Evolutionary conservation across 1,140 invertebrate species (phyloP), one percentile per base, ranked within the genome.

Genomic region (Limonius californicus): DNA sequence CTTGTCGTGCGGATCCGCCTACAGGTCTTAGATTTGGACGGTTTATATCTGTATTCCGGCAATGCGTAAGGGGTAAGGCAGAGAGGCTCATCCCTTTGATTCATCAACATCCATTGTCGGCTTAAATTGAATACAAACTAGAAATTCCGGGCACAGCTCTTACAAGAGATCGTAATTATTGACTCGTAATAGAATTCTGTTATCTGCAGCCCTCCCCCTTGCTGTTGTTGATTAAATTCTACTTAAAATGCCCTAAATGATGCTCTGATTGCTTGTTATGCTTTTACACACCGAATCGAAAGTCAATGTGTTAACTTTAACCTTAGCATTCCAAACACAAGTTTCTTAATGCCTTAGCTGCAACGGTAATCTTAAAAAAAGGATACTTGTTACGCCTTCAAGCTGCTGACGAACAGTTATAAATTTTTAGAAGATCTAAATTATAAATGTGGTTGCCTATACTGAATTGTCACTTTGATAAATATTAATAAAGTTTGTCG

Each of bases 111-210:
- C 65, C 43, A 71, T 70, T 71, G 70, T 72, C 60, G 64, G 45
- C 61, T 50, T 60, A 70, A 72, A 72, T 72, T 71, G 69, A 72
- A 72, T 71, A 71, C 69, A 71, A 72, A 71, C 66, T 67, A 63
- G 69, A 71, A 71, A 72, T 70, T 68, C 68, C 65, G 62, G 59
- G 60, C 61, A 43, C 47, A 57, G 47, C 47, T 66, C 35, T 58
- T 66, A 72, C 71, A 72, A 72, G 71, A 72, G 71, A 72, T 70
- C 68, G 69, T 72, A 72, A 72, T 72, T 72, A 71, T 72, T 69
- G 69, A 71, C 65, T 72, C 65, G 69, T 71, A 70, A 71, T 71
- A 50, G 45, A 50, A 50, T 50, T 50, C 45, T 60, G 64, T 72
- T 69, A 67, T 69, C 66, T 64, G 61, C 61, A 53, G 53, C 35